These are phyloP conservation scores for Lacanobia oleracea DNA, from an alignment of 2,888 invertebrate genomes.

Conservation along the genomic window DNA sequence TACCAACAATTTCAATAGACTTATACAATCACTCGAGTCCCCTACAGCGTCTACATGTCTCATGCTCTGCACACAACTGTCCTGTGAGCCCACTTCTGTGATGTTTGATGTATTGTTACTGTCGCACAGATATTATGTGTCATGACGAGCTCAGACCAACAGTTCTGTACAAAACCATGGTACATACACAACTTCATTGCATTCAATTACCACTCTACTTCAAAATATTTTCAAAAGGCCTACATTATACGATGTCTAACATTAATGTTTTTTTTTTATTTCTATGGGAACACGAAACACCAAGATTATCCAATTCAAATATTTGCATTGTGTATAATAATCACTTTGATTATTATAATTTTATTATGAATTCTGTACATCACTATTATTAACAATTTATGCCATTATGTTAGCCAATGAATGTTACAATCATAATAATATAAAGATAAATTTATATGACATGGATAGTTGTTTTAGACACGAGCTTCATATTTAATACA, in stretches of 20 bases:
- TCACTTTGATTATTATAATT: slow-evolving; percentile 69
- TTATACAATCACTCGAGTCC: slow-evolving; percentile 89
- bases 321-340: slow-evolving; percentile 62
- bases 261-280: slow-evolving; percentile 72
- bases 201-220: slow-evolving; percentile 86
- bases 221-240: slow-evolving; percentile 85
- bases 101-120: slow-evolving; percentile 12
- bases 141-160: slow-evolving; percentile 9
- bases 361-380: slow-evolving; percentile 67
- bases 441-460: slow-evolving; percentile 76
- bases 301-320: slow-evolving; percentile 72
- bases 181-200: slow-evolving; percentile 82
- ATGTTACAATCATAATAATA: slow-evolving; percentile 71
- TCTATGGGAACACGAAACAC: slow-evolving; percentile 81
- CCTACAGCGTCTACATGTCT: slow-evolving; percentile 80
- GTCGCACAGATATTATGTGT: background rate
- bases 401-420: slow-evolving; percentile 71
- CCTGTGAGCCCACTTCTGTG: slow-evolving; percentile 4
- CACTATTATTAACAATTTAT: slow-evolving; percentile 61
- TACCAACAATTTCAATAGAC: slow-evolving; percentile 88
- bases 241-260: slow-evolving; percentile 78
- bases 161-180: slow-evolving; percentile 68
- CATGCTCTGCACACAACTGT: slow-evolving; percentile 70
- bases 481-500: slow-evolving; percentile 80
- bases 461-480: slow-evolving; percentile 78